A percentile compares a stretch with the other conserved stretches of the same genome.
Conservation (phyloP, 1,140 invertebrate species). For the Venustaconcha ellipsiformis region DNA sequence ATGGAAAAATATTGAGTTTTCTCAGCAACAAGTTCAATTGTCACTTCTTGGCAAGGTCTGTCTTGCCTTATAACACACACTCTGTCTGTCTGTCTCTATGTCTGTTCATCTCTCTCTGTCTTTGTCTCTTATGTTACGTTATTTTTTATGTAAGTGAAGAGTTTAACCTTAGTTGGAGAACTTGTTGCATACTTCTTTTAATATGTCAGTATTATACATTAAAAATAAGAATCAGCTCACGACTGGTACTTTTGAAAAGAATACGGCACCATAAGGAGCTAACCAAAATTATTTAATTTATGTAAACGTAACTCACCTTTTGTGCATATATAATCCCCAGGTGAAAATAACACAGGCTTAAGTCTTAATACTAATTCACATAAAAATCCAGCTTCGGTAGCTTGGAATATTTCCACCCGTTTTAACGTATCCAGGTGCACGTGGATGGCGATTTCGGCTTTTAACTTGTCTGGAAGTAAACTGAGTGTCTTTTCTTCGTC, state of each 20-base stretch:
- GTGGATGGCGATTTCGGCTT: slow-evolving; percentile 99
- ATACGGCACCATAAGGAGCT: neutral
- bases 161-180: too few relatives aligned
- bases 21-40: too few relatives aligned
- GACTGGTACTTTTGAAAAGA: neutral
- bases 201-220: too few relatives aligned
- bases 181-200: too few relatives aligned
- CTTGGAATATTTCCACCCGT: slow-evolving; percentile 98
- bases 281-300: neutral
- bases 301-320: slow-evolving; percentile 82
- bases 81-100: too few relatives aligned
- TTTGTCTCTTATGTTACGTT: too few relatives aligned
- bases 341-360: slow-evolving; percentile 95
- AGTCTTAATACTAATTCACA: slow-evolving; percentile 96
- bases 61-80: too few relatives aligned
- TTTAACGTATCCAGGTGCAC: slow-evolving; percentile 98
- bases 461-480: slow-evolving; percentile 85
- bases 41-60: too few relatives aligned
- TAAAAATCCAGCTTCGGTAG: slow-evolving; percentile 98
- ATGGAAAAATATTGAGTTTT: too few relatives aligned
- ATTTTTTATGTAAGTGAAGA: too few relatives aligned
- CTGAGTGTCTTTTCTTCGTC: slow-evolving; percentile 86
- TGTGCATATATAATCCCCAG: slow-evolving; percentile 98
- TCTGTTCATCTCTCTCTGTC: too few relatives aligned
- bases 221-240: too few relatives aligned